Conservation (phyloP, 2,113 vertebrate genomes). For the Ceyx melanurus region DNA sequence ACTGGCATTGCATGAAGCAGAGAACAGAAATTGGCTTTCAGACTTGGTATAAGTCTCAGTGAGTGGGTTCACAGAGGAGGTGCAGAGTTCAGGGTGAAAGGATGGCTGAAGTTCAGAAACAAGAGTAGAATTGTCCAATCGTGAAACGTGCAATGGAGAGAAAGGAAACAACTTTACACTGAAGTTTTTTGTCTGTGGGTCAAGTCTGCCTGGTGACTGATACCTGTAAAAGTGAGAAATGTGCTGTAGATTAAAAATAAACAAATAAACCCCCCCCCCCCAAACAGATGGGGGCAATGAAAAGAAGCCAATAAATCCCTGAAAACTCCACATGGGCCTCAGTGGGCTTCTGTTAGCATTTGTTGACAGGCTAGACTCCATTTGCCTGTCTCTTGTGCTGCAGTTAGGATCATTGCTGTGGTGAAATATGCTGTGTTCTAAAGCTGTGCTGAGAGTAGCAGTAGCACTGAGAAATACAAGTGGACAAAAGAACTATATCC, state of each 20-base stretch:
- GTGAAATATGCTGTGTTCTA: neutral
- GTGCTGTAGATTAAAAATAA: neutral
- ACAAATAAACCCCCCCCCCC: too few species aligned
- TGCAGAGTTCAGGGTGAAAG: neutral
- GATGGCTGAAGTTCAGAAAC: neutral
- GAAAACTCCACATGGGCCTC: neutral
- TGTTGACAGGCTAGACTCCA: neutral
- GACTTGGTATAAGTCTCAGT: neutral
- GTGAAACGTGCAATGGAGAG: neutral
- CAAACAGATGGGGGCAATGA: neutral
- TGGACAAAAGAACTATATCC: neutral
- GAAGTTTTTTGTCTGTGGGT: neutral
- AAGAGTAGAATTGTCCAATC: neutral
- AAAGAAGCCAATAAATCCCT: neutral
- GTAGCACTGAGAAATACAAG: neutral
- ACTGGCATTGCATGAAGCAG: neutral
- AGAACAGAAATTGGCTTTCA: neutral
- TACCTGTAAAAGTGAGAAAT: neutral
- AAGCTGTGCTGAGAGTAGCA: neutral
- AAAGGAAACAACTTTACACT: neutral
- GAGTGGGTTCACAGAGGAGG: neutral
- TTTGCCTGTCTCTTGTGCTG: neutral
- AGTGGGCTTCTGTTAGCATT: neutral
- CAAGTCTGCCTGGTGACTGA: neutral
- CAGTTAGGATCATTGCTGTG: neutral